Percentiles rank a stretch among this genome's conserved stretches.
Conservation (phyloP, 2,797 vertebrate species). For the Discoglossus pictus region DNA sequence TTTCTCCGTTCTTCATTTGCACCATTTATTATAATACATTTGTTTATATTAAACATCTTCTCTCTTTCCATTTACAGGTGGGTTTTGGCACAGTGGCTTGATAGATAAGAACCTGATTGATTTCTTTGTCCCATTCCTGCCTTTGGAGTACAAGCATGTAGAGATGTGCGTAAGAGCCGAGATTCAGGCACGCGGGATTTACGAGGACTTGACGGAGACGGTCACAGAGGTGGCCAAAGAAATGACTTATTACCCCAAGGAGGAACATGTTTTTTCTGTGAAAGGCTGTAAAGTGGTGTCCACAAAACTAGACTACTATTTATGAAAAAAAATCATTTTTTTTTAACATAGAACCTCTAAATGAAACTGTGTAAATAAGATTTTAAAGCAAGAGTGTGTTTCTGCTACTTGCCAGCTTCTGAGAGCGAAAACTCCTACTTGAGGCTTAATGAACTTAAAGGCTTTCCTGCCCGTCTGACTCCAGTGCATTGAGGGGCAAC, state of each 20-base stretch:
- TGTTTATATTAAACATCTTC: not conserved
- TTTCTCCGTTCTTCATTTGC: not conserved
- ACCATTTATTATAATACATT: not conserved
- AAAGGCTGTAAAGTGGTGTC: slow-evolving; percentile 94
- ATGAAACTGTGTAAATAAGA: too few relatives aligned
- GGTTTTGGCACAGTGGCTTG: slow-evolving; percentile 89
- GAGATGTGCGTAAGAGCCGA: slow-evolving; percentile 83
- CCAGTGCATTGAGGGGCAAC: too few relatives aligned
- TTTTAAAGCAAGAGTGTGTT: too few relatives aligned
- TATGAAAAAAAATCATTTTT: too few relatives aligned
- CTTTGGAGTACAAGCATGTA: slow-evolving; percentile 87
- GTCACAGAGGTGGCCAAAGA: slow-evolving; percentile 77
- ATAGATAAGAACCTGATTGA: slow-evolving; percentile 93
- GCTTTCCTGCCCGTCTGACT: too few relatives aligned
- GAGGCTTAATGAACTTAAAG: too few relatives aligned
- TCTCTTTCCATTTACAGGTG: slow-evolving; percentile 69
- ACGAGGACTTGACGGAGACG: slow-evolving; percentile 59
- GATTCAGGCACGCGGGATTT: slow-evolving; percentile 71
- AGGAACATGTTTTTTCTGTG: slow-evolving; percentile 83
- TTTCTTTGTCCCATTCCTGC: slow-evolving; percentile 92
- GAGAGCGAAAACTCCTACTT: too few relatives aligned
- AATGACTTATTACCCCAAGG: slow-evolving; percentile 86
- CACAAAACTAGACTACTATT: slow-evolving; percentile 79
- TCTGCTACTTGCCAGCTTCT: too few relatives aligned
- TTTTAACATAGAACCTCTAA: too few relatives aligned